Percentiles rank a stretch among this genome's conserved stretches.
phyloP scores from a whole-genome alignment of 2,113 vertebrate species.

The Acrocephalus arundinaceus region DNA sequence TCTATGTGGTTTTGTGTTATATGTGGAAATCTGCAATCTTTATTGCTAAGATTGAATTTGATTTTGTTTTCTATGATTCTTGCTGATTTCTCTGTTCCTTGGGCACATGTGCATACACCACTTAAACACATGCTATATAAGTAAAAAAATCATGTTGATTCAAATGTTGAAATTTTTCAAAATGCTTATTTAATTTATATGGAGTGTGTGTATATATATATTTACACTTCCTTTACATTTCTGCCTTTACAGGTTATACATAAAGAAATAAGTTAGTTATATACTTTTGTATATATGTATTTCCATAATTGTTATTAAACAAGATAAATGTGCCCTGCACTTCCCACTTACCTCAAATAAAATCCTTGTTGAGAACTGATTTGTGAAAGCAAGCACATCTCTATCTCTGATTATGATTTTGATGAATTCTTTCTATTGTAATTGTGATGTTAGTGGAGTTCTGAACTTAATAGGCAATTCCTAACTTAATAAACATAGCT shows the following conservation, averaged over 20 bases:
- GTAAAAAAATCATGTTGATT: not conserved
- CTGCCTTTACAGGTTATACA: not conserved
- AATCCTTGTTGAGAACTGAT: not conserved
- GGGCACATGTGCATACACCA: not conserved
- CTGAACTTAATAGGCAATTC: not conserved
- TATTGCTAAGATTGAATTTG: not conserved
- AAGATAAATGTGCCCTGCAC: not conserved
- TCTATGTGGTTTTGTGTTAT: not conserved
- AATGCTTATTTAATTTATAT: not conserved
- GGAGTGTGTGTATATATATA: not conserved
- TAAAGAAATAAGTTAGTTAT: not conserved
- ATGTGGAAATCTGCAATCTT: not conserved
- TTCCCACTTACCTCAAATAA: not conserved
- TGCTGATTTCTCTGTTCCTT: not conserved
- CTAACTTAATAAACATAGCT: not conserved
- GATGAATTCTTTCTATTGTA: slow-evolving; percentile 30
- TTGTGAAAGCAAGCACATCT: not conserved
- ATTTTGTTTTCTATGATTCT: not conserved
- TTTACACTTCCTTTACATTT: not conserved
- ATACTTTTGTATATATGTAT: not conserved
- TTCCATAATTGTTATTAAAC: not conserved
- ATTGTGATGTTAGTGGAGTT: not conserved
- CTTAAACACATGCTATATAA: not conserved
- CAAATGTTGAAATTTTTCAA: not conserved
- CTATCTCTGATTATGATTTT: slow-evolving; percentile 52